phyloP scores from a whole-genome alignment of 2,113 vertebrate genomes.

The Pedionomus torquatus region DNA sequence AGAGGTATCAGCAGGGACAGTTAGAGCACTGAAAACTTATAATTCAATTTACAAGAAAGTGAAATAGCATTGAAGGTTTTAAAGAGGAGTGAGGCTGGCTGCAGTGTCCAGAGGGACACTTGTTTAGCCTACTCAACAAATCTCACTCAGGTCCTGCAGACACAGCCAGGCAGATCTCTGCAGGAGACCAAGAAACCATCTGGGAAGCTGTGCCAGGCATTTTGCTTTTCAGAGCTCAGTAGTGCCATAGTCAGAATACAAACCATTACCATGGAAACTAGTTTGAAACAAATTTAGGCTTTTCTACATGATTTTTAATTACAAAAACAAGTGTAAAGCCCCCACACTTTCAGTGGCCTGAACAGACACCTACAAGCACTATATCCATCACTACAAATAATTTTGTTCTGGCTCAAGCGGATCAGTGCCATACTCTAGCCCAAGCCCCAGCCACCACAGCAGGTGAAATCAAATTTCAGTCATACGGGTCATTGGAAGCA shows the following conservation, averaged over 20 bases:
- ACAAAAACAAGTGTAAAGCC: not conserved
- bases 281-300: not conserved
- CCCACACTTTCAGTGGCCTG: not conserved
- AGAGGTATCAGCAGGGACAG: not conserved
- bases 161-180: not conserved
- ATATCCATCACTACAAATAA: not conserved
- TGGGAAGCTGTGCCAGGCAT: not conserved
- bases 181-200: not conserved
- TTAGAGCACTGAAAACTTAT: not conserved
- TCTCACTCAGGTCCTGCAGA: not conserved
- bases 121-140: rapidly evolving
- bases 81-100: not conserved
- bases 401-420: not conserved
- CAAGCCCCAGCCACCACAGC: not conserved
- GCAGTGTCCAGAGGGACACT: not conserved
- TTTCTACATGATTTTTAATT: not conserved
- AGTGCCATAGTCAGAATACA: not conserved
- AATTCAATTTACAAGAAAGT: not conserved
- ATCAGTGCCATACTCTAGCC: not conserved
- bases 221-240: not conserved
- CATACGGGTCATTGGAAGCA: rapidly evolving
- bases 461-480: not conserved
- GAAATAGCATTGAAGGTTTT: not conserved
- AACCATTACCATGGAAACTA: not conserved
- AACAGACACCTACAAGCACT: not conserved